phyloP scores from a whole-genome alignment of 2,113 vertebrate species.

The Setophaga coronata region DNA sequence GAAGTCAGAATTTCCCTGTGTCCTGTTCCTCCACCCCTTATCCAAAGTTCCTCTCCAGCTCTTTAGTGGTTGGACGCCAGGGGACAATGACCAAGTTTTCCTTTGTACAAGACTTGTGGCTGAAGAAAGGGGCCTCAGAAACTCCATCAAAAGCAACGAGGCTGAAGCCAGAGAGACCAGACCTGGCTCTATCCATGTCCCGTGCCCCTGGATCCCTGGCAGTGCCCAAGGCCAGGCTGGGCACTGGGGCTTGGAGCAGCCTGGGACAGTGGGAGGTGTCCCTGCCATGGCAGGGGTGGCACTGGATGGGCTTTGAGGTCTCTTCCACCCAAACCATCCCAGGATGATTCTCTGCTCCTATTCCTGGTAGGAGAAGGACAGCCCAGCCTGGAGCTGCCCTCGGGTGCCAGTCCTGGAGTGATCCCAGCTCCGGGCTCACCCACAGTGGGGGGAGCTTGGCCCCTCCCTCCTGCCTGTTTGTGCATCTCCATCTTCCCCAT shows the following conservation, averaged over 20 bases:
- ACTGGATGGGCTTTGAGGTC: background rate
- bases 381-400: background rate
- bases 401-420: accelerated
- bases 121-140: background rate
- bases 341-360: accelerated
- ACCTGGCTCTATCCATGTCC: background rate
- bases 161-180: background rate
- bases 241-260: background rate
- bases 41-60: background rate
- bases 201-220: background rate
- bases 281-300: background rate
- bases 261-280: background rate
- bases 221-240: background rate
- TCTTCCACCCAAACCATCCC: background rate
- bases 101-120: background rate
- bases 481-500: background rate
- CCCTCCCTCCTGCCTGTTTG: background rate
- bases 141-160: background rate
- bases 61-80: accelerated
- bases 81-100: background rate
- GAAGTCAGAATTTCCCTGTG: background rate
- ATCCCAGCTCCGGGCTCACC: accelerated
- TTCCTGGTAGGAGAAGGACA: accelerated
- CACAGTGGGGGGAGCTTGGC: accelerated
- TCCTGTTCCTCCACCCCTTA: background rate